Evolutionary conservation across 1,140 invertebrate species (phyloP).

Genomic region (Octopus bimaculoides): DNA sequence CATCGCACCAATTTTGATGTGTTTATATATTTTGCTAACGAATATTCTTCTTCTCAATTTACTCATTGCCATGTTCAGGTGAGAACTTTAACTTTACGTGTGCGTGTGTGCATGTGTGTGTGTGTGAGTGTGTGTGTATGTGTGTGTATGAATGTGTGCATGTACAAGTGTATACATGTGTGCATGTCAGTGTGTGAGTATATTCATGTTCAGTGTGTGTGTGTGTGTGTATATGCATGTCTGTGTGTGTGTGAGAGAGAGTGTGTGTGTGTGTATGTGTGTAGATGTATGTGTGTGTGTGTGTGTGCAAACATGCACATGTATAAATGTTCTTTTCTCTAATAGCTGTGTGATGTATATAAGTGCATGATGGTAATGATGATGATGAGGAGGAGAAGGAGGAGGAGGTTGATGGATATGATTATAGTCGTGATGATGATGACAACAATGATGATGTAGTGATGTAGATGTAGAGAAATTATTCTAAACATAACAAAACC

Average conservation of each 20-base stretch:
- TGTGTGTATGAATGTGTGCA: not conserved
- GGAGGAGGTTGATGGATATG: too few relatives aligned
- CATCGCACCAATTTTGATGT: conserved; percentile 43
- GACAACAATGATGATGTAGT: too few relatives aligned
- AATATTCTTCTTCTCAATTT: conserved; percentile 54
- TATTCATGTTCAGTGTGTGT: not conserved
- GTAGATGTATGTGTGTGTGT: not conserved
- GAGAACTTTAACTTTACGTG: not conserved
- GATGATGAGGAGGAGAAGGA: too few relatives aligned
- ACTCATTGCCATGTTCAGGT: conserved; percentile 57
- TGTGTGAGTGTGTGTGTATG: not conserved
- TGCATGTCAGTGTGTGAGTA: not conserved
- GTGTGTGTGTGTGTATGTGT: not conserved
- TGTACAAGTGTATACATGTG: not conserved
- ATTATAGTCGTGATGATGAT: too few relatives aligned
- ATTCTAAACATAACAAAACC: too few relatives aligned
- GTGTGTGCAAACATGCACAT: not conserved
- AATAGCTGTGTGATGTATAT: too few relatives aligned
- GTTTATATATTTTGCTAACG: conserved; percentile 49
- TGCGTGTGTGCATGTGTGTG: not conserved
- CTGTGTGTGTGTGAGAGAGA: not conserved
- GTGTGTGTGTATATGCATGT: not conserved
- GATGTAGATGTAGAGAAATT: too few relatives aligned
- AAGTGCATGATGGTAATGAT: too few relatives aligned
- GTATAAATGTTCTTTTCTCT: not conserved